Conservation (phyloP, 2,113 vertebrate genomes). For the Rhinichthys klamathensis region DNA sequence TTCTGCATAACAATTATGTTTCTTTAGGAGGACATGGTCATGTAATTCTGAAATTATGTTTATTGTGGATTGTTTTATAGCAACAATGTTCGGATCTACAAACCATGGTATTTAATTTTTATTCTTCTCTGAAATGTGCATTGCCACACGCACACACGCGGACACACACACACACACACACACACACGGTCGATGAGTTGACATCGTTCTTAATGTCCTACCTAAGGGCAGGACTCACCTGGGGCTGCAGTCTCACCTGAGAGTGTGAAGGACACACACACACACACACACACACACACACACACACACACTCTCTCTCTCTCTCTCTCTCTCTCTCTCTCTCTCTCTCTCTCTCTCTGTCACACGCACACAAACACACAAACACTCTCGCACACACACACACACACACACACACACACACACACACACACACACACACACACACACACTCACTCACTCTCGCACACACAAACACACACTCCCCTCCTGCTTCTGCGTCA, state of each 20-base stretch:
- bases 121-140: background rate
- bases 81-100: background rate
- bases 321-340: no score
- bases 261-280: conserved; percentile 36
- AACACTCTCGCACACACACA: no score
- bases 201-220: conserved; percentile 12
- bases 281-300: background rate
- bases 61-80: conserved; percentile 1
- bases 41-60: no score
- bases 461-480: background rate
- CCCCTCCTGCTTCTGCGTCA: background rate
- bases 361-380: background rate
- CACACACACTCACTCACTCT: background rate
- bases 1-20: background rate
- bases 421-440: background rate
- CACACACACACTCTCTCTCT: no score
- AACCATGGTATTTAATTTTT: background rate
- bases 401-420: background rate
- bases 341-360: no score
- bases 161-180: background rate
- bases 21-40: background rate
- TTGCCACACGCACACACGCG: background rate
- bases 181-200: background rate
- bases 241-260: conserved; percentile 41
- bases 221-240: conserved; percentile 21